Base-by-base conservation (phyloP, 2,888 invertebrate genomes). In the Muschampia plurimacula region DNA sequence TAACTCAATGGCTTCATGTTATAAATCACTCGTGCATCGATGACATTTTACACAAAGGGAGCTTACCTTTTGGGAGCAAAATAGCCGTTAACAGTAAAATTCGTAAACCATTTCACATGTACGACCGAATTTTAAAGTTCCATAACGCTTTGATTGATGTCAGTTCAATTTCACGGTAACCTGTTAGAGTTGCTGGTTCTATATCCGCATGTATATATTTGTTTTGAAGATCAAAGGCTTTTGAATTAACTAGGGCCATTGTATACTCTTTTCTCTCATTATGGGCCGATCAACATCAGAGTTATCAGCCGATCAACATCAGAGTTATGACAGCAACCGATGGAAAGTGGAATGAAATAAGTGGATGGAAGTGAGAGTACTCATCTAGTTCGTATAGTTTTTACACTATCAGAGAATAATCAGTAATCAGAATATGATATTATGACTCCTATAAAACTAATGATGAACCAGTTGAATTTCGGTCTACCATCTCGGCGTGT, bases 101-200 rank as follows among this genome's bases (percentile, higher is more conserved):
- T 32, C 36, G 60, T 60, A 36, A 63, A 63, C 63, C 22, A 63
- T 63, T 63, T 36, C 36, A 32, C 60, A n/a, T 57, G 57, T 57
- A 57, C 12, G 28, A 57, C 12, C 41, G 52, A 62, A 62, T 63
- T 41, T 69, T 69, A 69, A 69, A 69, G 69, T 63, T 69, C 69
- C 63, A 63, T 55, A 41, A 41, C n/a, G 55, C 39, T 63, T 63
- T 69, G 69, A 69, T 63, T 69, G 63, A 69, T 69, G 69, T 55
- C n/a, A 39, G 52, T 69, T 69, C 63, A 69, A 69, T 69, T 69
- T 69, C 69, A 69, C 63, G 69, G 63, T 69, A 39, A 63, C 63
- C 22, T 52, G 69, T 69, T 69, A 63, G 52, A 39, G 52, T 69
- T 36, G 3, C 60, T 39, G 60, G 60, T 36, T 22, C 22, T 39